Percentiles rank a stretch among this genome's conserved stretches.
These are phyloP conservation scores for Drosophila truncata DNA, from an alignment of 1,140 invertebrate genomes.

Conservation along the genomic window DNA sequence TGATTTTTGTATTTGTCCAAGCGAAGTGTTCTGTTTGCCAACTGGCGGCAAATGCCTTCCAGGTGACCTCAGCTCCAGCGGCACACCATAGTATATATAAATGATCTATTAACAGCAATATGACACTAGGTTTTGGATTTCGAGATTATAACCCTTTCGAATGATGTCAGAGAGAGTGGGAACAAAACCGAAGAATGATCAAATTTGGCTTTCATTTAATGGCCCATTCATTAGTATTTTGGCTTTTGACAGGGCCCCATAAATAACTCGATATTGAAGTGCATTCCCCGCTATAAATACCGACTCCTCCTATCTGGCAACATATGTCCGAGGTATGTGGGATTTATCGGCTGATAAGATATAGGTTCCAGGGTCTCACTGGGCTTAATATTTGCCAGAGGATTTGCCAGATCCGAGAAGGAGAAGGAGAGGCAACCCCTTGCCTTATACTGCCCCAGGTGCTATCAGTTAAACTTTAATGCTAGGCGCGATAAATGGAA, in stretches of 20 bases:
- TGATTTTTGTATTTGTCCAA: constrained; percentile 68
- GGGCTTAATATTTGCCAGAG: constrained; percentile 16
- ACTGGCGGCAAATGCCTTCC: constrained; percentile 55
- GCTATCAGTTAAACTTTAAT: constrained; percentile 19
- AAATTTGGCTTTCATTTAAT: constrained; percentile 21
- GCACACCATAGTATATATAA: constrained; percentile 14
- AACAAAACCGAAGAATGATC: constrained; percentile 7
- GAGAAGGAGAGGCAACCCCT: not conserved
- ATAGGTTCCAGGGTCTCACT: constrained; percentile 12
- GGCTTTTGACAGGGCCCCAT: constrained; percentile 18
- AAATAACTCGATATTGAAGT: constrained; percentile 33
- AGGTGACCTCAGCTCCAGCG: constrained; percentile 65
- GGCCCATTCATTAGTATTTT: constrained; percentile 28
- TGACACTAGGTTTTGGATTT: constrained; percentile 17
- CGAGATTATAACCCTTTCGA: constrained; percentile 23
- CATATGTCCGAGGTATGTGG: constrained; percentile 42
- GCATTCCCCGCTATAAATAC: constrained; percentile 25
- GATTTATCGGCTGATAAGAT: constrained; percentile 44
- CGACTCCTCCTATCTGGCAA: constrained; percentile 13
- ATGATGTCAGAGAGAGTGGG: constrained; percentile 42
- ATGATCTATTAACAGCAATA: constrained; percentile 39
- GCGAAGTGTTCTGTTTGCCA: constrained; percentile 62
- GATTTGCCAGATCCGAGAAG: constrained; percentile 19
- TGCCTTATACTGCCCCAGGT: not conserved
- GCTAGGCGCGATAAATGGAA: constrained; percentile 68